A percentile compares a stretch with the other conserved stretches of the same genome.
These are phyloP conservation scores for Potorous gilbertii DNA, from an alignment of 2,797 vertebrate genomes.

Conservation along the genomic window DNA sequence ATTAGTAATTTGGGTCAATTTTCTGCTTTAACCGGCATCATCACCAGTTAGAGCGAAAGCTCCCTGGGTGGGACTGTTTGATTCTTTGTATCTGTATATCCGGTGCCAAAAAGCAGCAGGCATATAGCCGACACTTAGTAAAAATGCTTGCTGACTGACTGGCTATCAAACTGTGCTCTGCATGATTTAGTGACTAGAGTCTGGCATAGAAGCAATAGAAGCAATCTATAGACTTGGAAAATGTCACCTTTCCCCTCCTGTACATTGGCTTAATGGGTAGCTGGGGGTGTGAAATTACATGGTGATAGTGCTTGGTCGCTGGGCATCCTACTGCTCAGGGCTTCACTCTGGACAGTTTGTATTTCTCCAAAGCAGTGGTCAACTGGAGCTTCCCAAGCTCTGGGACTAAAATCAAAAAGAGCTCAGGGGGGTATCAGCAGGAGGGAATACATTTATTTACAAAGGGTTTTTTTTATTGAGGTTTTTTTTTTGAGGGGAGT, in stretches of 20 bases:
- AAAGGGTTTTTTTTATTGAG: constrained; percentile 8
- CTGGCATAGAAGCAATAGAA: not conserved
- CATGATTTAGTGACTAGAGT: not conserved
- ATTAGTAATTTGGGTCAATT: not conserved
- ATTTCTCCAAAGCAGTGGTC: not conserved
- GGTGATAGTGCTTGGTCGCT: not conserved
- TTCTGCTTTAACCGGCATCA: not conserved
- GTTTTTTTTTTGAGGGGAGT: not conserved
- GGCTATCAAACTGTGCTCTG: not conserved
- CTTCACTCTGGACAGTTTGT: not conserved
- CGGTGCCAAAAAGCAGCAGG: not conserved
- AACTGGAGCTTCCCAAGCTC: not conserved
- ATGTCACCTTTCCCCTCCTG: not conserved
- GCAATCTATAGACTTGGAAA: not conserved
- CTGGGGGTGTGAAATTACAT: not conserved
- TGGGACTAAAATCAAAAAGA: constrained; percentile 12
- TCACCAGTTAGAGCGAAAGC: not conserved
- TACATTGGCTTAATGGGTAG: not conserved
- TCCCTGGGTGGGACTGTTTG: not conserved
- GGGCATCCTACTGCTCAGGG: not conserved
- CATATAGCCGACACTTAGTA: not conserved
- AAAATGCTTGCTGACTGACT: not conserved
- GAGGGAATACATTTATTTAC: constrained; percentile 27
- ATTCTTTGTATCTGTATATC: not conserved
- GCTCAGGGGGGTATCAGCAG: constrained; percentile 1